These are phyloP conservation scores for Rotaria macrura DNA, from an alignment of 2,888 invertebrate genomes.

Conservation along the genomic window DNA sequence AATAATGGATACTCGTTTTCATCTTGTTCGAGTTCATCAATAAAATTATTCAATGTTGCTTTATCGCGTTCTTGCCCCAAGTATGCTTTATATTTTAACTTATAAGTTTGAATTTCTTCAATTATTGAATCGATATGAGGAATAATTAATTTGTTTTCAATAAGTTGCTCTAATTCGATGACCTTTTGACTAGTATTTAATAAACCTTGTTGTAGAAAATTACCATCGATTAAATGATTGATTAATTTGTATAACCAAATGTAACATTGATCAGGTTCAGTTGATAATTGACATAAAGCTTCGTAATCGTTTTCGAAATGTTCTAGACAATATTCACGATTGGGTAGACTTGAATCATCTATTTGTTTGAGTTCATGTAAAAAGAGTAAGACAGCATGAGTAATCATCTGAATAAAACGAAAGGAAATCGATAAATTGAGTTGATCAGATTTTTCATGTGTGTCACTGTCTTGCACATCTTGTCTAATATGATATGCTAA, in stretches of 20 bases:
- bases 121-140: not conserved
- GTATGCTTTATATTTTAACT: not conserved
- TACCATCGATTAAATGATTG: not conserved
- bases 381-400: not conserved
- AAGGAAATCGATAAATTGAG: not conserved
- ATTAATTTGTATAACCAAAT: not conserved
- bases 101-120: not conserved
- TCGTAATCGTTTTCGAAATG: not conserved
- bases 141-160: not conserved
- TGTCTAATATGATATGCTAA: not conserved
- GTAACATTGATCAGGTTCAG: not conserved
- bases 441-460: not conserved
- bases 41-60: not conserved
- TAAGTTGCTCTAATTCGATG: not conserved
- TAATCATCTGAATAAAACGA: not conserved
- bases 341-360: not conserved
- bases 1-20: not conserved
- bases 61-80: not conserved
- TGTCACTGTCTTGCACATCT: not conserved
- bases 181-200: not conserved
- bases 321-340: not conserved
- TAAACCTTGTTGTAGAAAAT: not conserved
- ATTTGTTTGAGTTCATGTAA: not conserved
- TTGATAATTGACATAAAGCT: not conserved
- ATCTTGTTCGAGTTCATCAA: not conserved